Evolutionary conservation across 2,113 vertebrate genomes (phyloP).

Genomic region (Pipra filicauda): DNA sequence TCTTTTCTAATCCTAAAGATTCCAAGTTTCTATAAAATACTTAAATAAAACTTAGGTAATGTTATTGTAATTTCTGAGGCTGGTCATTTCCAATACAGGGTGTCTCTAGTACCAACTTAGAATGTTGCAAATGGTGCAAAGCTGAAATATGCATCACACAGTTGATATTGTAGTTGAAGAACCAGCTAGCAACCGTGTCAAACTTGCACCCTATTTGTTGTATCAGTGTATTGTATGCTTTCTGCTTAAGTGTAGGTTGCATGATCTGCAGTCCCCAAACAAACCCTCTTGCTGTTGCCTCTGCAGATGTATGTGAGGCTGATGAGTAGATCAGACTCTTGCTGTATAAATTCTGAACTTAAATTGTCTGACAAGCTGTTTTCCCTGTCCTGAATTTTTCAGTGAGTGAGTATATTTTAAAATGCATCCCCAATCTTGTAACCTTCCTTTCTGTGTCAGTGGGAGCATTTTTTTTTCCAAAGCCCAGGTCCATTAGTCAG

Average conservation of each 20-base stretch:
- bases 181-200: fast-evolving
- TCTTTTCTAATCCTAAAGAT: not conserved
- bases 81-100: not conserved
- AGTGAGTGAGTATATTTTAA: not conserved
- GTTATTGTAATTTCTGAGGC: fast-evolving
- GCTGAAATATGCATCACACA: not conserved
- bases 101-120: not conserved
- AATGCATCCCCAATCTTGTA: not conserved
- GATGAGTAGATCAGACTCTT: not conserved
- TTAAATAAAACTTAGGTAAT: not conserved
- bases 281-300: not conserved
- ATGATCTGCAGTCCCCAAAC: not conserved
- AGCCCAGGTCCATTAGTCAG: not conserved
- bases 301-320: not conserved
- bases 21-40: not conserved
- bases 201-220: not conserved
- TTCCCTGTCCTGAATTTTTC: not conserved
- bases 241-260: not conserved
- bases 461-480: not conserved
- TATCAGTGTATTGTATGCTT: not conserved
- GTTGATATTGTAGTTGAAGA: not conserved
- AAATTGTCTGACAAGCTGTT: not conserved
- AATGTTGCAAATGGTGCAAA: not conserved
- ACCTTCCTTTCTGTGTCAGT: not conserved
- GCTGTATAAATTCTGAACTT: not conserved